Base-by-base conservation (phyloP, 64 coral and sea anemone genomes). In the Anthopleura sola region DNA sequence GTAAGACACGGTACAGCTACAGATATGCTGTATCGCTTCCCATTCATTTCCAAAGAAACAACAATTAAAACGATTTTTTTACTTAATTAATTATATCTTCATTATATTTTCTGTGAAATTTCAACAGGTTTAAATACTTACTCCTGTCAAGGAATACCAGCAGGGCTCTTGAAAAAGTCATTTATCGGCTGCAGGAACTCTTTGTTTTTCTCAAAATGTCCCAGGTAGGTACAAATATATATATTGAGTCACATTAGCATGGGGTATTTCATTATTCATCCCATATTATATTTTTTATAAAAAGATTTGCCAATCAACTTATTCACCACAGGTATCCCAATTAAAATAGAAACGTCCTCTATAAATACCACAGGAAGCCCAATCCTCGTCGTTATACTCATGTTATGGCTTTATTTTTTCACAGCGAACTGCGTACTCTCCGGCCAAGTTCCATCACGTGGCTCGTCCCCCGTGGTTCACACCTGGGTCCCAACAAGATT, bases 391-490 rank as follows among this genome's bases (percentile, higher is more conserved):
- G 18, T 34, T 46, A 38, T 20, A 12, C 17, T 31, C 18, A 39
- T 48, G 6, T 32, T n/a, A 8, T 40, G 78, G 34, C 78, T 47
- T 56, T n/a, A n/a, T 64, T 55, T 77, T 55, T 64, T 78, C 47
- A 78, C 87, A 99, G 97, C 81, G 97, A 46, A 49, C 90, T 75
- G 93, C 97, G 5, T 87, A 82, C 85, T 87, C 97, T 10, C 97
- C 97, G 0, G 55, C 93, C 16, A 99, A 90, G 85, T 99, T 99
- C 66, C 87, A 95, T 55, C 77, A 91, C 18, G 90, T 87, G 2
- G 89, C 97, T 29, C 85, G 97, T 36, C 97, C 97, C n/a, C 91
- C 97, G 17, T 99, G 97, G 97, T 99, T 99, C 86, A 78, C 90
- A 1, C 75, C 91, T 58, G 93, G 97, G 17, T 91, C 97, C 32